phyloP scores from a whole-genome alignment of 2,888 invertebrate genomes.

The Sepioteuthis lessoniana region DNA sequence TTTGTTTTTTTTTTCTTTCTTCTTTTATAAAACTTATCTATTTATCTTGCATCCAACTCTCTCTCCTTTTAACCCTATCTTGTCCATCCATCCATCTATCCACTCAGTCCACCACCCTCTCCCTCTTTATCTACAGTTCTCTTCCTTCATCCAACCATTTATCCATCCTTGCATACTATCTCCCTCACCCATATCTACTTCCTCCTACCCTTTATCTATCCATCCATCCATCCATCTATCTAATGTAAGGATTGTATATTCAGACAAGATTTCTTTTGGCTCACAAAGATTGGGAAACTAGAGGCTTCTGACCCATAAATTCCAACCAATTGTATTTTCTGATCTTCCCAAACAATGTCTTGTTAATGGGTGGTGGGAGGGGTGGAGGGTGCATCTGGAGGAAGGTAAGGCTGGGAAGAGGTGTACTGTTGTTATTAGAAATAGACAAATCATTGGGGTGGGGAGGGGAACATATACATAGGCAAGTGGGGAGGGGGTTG shows the following conservation, averaged over 20 bases:
- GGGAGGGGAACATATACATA: neutral
- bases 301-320: conserved; percentile 33
- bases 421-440: conserved; percentile 9
- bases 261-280: neutral
- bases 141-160: neutral
- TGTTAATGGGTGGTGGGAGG: neutral
- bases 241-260: neutral
- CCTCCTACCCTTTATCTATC: neutral
- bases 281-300: neutral
- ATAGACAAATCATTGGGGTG: neutral
- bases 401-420: neutral
- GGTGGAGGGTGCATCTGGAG: neutral
- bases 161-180: neutral
- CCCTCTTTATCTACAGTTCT: neutral
- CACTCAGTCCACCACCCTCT: neutral
- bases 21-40: neutral
- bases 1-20: neutral
- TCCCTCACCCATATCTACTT: neutral
- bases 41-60: neutral
- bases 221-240: neutral
- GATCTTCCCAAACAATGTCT: conserved; percentile 23
- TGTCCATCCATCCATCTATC: neutral
- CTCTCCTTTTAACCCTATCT: neutral
- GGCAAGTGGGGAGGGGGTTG: neutral
- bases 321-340: conserved; percentile 33